Evolutionary conservation across 2,797 vertebrate genomes (phyloP).

Genomic region (Catharus ustulatus): DNA sequence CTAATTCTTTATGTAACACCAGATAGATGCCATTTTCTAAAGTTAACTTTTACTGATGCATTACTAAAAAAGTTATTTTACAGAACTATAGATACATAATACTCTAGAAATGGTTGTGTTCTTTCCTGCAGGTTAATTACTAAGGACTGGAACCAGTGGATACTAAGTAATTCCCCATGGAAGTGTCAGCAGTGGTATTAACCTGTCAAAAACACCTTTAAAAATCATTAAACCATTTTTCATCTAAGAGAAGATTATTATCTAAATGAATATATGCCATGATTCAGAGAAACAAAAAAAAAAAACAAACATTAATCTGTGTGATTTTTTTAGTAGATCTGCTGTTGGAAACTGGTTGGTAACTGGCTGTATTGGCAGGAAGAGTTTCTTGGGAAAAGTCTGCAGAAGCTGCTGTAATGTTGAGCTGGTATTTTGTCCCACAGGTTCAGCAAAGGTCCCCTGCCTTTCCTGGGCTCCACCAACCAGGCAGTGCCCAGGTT

Average conservation of each 20-base stretch:
- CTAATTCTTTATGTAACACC: background rate
- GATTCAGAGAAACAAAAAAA: background rate
- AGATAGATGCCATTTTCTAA: background rate
- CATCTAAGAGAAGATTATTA: background rate
- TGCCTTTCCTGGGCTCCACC: background rate
- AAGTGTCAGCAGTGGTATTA: background rate
- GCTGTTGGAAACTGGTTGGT: background rate
- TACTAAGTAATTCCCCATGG: background rate
- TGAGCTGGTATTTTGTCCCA: background rate
- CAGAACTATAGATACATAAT: background rate
- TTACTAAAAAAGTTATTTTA: background rate
- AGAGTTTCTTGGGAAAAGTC: background rate
- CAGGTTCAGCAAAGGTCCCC: background rate
- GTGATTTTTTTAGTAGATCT: background rate
- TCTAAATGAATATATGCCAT: background rate
- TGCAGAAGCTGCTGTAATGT: background rate
- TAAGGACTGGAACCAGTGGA: background rate
- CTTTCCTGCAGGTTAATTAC: background rate
- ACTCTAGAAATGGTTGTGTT: background rate
- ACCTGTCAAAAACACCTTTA: background rate
- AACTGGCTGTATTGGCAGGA: background rate
- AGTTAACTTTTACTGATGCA: background rate
- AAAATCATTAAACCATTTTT: background rate
- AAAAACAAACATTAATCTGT: background rate
- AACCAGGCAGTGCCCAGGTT: background rate